A percentile compares a stretch with the other conserved stretches of the same genome.
Evolutionary conservation across 2,113 vertebrate genomes (phyloP).

Genomic region (Atherinomorus stipes): DNA sequence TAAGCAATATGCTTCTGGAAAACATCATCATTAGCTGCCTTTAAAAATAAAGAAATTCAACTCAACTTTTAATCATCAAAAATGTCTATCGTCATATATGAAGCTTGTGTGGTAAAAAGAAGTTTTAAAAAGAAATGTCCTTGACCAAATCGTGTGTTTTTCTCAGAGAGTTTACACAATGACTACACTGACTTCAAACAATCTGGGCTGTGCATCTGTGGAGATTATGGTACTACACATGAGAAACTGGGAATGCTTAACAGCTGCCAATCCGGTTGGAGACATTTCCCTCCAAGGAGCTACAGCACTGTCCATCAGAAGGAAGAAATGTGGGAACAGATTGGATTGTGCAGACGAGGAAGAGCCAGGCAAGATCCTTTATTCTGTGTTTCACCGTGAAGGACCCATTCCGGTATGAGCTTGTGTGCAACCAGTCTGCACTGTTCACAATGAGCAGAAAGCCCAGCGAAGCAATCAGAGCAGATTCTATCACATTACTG

Average conservation of each 20-base stretch:
- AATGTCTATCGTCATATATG: background rate
- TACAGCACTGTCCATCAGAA: slow-evolving; percentile 30
- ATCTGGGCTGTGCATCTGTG: slow-evolving; percentile 54
- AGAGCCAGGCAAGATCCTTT: slow-evolving; percentile 18
- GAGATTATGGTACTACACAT: slow-evolving; percentile 42
- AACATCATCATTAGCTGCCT: too few relatives aligned
- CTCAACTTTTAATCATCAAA: background rate
- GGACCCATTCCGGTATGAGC: slow-evolving; percentile 8
- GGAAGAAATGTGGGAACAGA: slow-evolving; percentile 28
- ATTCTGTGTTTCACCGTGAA: slow-evolving; percentile 1
- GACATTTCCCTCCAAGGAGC: slow-evolving; percentile 18
- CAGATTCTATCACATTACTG: background rate
- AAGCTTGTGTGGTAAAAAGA: background rate
- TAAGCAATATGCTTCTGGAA: too few relatives aligned
- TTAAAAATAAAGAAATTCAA: too few relatives aligned
- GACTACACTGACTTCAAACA: slow-evolving; percentile 36
- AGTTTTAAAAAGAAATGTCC: slow-evolving; percentile 4
- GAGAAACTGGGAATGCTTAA: slow-evolving; percentile 24
- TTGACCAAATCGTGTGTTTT: slow-evolving; percentile 26
- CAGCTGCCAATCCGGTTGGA: slow-evolving; percentile 59
- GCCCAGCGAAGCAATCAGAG: background rate
- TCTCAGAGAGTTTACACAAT: slow-evolving; percentile 33
- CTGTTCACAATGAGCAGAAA: background rate
- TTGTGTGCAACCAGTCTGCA: background rate
- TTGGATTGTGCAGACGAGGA: background rate